These are phyloP conservation scores for Lagenorhynchus albirostris DNA, from an alignment of 2,113 vertebrate genomes.

Conservation along the genomic window DNA sequence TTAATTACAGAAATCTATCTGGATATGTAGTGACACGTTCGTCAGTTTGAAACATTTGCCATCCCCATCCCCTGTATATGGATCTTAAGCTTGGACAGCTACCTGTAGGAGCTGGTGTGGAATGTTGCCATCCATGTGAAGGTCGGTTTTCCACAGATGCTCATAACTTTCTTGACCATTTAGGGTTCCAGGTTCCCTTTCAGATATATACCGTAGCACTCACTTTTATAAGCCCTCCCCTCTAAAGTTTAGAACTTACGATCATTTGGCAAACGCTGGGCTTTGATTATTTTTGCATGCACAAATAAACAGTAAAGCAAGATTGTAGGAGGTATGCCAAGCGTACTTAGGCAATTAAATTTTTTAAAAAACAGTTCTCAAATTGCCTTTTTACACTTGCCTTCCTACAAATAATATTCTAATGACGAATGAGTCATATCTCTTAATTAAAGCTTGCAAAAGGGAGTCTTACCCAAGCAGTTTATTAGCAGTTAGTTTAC, in stretches of 20 bases:
- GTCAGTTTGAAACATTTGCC: neutral
- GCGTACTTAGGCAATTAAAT: neutral
- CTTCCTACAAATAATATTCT: slow-evolving; percentile 32
- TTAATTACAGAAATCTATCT: neutral
- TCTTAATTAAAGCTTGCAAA: slow-evolving; percentile 44
- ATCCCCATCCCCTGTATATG: neutral
- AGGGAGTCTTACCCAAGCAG: neutral
- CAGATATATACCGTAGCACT: neutral
- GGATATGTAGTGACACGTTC: neutral
- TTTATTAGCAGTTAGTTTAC: slow-evolving; percentile 33
- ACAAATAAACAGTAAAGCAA: neutral
- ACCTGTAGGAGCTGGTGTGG: neutral
- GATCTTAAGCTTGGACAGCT: neutral
- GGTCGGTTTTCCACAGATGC: neutral
- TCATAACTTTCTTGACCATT: neutral
- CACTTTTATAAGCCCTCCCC: neutral
- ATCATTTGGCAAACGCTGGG: neutral
- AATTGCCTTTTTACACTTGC: neutral
- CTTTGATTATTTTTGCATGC: neutral
- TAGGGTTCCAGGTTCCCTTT: neutral
- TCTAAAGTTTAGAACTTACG: neutral
- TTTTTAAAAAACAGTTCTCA: neutral
- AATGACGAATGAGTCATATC: slow-evolving; percentile 20
- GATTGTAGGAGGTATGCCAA: neutral
- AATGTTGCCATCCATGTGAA: neutral